Conservation (phyloP, 1,140 invertebrate species). For the Drosophila neocordata region DNA sequence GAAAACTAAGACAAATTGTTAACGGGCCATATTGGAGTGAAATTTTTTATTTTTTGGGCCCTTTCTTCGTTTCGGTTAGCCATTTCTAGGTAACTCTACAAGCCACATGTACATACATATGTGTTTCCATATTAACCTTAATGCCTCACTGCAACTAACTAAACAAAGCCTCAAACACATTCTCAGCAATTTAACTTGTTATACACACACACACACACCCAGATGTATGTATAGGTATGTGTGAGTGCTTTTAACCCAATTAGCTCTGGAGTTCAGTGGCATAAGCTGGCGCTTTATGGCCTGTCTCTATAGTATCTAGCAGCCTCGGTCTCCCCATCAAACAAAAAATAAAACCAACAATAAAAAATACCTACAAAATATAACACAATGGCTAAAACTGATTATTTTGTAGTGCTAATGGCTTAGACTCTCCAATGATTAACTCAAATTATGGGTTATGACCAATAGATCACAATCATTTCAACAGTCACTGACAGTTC, state of each 20-base stretch:
- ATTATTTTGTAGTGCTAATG: constrained; percentile 67
- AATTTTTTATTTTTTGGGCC: constrained; percentile 40
- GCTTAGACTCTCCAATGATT: constrained; percentile 22
- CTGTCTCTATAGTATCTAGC: constrained; percentile 23
- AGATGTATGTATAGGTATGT: constrained; percentile 16
- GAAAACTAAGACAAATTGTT: constrained; percentile 73
- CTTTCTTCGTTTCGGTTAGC: constrained; percentile 54
- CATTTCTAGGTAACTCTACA: constrained; percentile 31
- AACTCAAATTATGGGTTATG: constrained; percentile 37
- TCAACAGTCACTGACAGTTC: constrained; percentile 1
- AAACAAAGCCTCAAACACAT: constrained; percentile 25
- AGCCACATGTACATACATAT: constrained; percentile 27
- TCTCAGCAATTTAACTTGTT: constrained; percentile 44
- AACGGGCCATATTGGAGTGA: constrained; percentile 61
- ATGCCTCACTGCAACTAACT: constrained; percentile 44
- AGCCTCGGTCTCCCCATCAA: constrained; percentile 20
- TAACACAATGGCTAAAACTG: constrained; percentile 42
- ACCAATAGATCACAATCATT: constrained; percentile 36
- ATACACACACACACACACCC: neutral
- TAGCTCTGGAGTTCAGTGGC: constrained; percentile 62
- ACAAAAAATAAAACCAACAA: neutral
- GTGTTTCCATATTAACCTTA: constrained; percentile 36
- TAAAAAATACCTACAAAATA: constrained; percentile 27
- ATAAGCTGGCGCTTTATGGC: constrained; percentile 55
- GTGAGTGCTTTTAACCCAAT: constrained; percentile 72